Percentiles rank a stretch among this genome's conserved stretches.
Evolutionary conservation across 2,113 vertebrate species (phyloP).

Genomic region (Dicerorhinus sumatrensis): DNA sequence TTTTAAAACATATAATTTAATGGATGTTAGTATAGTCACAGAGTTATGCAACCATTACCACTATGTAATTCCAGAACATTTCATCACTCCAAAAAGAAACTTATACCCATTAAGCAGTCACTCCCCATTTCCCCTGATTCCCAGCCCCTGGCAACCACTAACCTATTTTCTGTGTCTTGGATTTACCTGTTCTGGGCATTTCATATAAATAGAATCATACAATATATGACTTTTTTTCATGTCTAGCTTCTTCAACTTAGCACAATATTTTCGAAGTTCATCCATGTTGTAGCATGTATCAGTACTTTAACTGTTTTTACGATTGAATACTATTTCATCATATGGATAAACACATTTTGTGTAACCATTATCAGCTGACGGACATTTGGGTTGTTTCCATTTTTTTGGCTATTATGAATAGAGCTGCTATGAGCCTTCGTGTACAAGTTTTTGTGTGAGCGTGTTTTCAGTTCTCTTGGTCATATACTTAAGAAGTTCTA

Average conservation of each 20-base stretch:
- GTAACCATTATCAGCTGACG: neutral
- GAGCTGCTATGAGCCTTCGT: neutral
- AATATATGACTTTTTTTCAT: neutral
- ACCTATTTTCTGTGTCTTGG: neutral
- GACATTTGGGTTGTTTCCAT: neutral
- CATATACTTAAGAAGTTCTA: conserved; percentile 1
- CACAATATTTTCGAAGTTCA: neutral
- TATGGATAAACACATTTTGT: neutral
- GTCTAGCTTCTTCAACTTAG: neutral
- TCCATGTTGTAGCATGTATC: neutral
- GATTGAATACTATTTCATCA: neutral
- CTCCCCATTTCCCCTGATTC: neutral
- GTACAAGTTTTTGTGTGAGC: neutral
- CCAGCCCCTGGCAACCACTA: neutral
- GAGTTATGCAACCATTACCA: neutral
- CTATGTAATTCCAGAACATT: neutral
- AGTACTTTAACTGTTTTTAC: neutral
- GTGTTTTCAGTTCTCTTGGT: neutral
- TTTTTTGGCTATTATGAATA: neutral
- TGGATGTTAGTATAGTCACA: neutral
- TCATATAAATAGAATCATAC: neutral
- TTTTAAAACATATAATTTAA: neutral
- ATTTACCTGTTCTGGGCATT: neutral
- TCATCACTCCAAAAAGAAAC: neutral
- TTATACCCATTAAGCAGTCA: neutral